phyloP scores from a whole-genome alignment of 2,888 invertebrate species.

The Eupithecia subumbrata region DNA sequence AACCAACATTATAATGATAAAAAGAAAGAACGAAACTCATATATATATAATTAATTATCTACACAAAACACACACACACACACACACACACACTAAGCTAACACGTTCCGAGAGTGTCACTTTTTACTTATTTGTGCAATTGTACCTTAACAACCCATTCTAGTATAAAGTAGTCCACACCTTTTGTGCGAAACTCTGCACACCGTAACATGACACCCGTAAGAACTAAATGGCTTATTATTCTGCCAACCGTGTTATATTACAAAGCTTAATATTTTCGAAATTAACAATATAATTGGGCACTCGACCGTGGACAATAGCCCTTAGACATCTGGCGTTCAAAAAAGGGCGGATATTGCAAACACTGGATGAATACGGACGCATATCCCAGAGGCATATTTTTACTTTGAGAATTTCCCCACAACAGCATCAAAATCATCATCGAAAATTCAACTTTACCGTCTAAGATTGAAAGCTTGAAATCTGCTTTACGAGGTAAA shows the following conservation, averaged over 20 bases:
- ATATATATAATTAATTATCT: background rate
- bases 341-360: slow-evolving; percentile 83
- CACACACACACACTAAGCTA: background rate
- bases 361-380: slow-evolving; percentile 76
- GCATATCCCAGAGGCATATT: slow-evolving; percentile 71
- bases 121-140: slow-evolving; percentile 3
- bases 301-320: slow-evolving; percentile 66
- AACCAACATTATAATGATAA: background rate
- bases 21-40: background rate
- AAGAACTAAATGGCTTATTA: slow-evolving; percentile 75
- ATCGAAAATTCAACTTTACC: slow-evolving; percentile 46
- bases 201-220: slow-evolving; percentile 58
- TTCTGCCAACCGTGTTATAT: slow-evolving; percentile 74
- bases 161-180: slow-evolving; percentile 22
- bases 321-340: slow-evolving; percentile 76
- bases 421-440: slow-evolving; percentile 1
- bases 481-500: slow-evolving; percentile 40
- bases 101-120: background rate
- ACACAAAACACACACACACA: background rate
- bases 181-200: slow-evolving; percentile 49
- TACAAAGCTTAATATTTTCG: slow-evolving; percentile 80
- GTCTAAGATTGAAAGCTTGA: slow-evolving; percentile 34
- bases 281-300: slow-evolving; percentile 85
- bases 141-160: background rate
- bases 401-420: slow-evolving; percentile 37